Conservation (phyloP, 2,113 vertebrate genomes). For the Hypocryptadius cinnamomeus region DNA sequence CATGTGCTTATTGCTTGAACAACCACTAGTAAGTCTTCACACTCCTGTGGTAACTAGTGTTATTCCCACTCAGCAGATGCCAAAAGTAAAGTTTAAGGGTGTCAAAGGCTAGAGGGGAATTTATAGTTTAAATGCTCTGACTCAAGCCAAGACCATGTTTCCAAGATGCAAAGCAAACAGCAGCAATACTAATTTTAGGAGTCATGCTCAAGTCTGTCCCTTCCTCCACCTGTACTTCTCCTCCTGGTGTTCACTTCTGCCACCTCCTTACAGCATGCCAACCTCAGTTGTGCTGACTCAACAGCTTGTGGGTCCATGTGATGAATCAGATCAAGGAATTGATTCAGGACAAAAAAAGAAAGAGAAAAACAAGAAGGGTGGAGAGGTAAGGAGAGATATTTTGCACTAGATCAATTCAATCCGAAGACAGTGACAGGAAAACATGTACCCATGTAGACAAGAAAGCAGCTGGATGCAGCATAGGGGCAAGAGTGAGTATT, state of each 20-base stretch:
- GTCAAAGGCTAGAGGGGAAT: not conserved
- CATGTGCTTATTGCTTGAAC: not conserved
- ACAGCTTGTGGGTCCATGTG: not conserved
- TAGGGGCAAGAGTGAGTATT: not conserved
- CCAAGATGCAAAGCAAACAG: constrained; percentile 33
- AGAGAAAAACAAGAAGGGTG: not conserved
- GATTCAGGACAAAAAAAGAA: constrained; percentile 16
- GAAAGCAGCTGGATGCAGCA: not conserved
- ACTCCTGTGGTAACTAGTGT: not conserved
- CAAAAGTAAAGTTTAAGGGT: not conserved
- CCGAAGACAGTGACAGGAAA: not conserved
- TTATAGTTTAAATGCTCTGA: not conserved
- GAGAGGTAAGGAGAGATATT: not conserved
- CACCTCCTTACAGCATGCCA: not conserved
- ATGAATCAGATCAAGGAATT: constrained; percentile 17
- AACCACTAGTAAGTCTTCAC: not conserved
- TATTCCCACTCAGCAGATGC: not conserved
- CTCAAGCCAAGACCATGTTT: constrained; percentile 1
- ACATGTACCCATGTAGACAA: not conserved
- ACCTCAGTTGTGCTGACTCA: constrained; percentile 27
- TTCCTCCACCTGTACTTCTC: not conserved
- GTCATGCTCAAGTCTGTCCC: not conserved
- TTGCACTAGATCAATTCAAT: not conserved
- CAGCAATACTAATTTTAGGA: constrained; percentile 39
- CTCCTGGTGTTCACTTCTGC: not conserved